Conservation (phyloP, 2,113 vertebrate species). For the Calyptommatus sinebrachiatus region DNA sequence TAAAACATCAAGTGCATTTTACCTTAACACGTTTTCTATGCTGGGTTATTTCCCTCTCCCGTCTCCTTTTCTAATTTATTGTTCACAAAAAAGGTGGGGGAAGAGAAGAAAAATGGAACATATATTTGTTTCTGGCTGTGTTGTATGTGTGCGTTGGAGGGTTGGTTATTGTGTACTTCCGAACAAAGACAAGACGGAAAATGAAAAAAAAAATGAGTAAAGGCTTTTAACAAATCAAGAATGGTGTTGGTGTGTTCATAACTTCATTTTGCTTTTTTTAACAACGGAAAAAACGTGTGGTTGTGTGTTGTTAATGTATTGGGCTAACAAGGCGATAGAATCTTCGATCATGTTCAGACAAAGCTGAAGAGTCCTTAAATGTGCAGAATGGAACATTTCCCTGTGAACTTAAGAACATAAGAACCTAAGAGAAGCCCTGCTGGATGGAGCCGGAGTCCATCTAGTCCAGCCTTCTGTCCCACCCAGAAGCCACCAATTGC, state of each 20-base stretch:
- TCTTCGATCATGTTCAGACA: too few relatives aligned
- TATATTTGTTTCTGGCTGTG: slow-evolving; percentile 24
- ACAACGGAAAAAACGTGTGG: too few relatives aligned
- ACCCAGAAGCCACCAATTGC: too few relatives aligned
- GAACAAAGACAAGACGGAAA: background rate
- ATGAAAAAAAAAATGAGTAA: background rate
- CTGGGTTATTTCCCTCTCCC: background rate
- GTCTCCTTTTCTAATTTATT: slow-evolving; percentile 58
- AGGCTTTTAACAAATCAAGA: background rate
- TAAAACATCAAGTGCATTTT: slow-evolving; percentile 51
- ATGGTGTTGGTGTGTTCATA: slow-evolving; percentile 18
- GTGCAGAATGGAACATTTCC: too few relatives aligned
- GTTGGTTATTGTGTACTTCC: slow-evolving; percentile 50
- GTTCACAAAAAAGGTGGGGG: slow-evolving; percentile 1
- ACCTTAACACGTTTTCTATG: background rate
- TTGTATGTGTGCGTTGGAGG: background rate
- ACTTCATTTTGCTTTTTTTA: background rate
- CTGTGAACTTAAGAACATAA: too few relatives aligned
- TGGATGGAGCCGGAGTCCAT: too few relatives aligned
- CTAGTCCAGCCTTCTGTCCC: too few relatives aligned
- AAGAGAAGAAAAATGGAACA: slow-evolving; percentile 27
- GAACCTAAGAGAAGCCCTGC: too few relatives aligned
- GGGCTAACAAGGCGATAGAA: too few relatives aligned
- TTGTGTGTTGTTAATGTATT: too few relatives aligned
- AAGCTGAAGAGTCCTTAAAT: too few relatives aligned